phyloP scores from a whole-genome alignment of 2,113 vertebrate species.

The Clupea harengus region DNA sequence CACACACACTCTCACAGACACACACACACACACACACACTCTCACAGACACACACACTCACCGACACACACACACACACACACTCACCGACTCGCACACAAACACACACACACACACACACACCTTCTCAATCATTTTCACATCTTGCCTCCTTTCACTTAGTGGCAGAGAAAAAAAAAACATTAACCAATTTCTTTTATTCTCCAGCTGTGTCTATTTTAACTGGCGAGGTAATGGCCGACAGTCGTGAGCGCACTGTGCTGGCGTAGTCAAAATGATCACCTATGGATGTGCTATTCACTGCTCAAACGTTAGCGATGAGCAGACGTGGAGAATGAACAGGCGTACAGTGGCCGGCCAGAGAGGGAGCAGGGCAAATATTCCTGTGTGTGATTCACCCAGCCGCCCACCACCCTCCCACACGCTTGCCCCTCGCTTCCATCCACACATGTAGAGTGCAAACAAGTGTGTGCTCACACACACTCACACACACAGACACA shows the following conservation, averaged over 20 bases:
- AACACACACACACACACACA: neutral
- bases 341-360: conserved; percentile 31
- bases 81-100: too few species aligned
- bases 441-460: neutral
- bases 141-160: neutral
- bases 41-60: neutral
- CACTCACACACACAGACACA: neutral
- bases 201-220: neutral
- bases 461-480: neutral
- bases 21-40: neutral
- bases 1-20: neutral
- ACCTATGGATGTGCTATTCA: neutral
- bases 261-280: neutral
- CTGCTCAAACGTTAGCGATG: conserved; percentile 2
- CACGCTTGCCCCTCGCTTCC: conserved; percentile 48
- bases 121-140: neutral
- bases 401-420: conserved; percentile 52
- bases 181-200: neutral
- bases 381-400: conserved; percentile 51
- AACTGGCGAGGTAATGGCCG: neutral
- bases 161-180: neutral
- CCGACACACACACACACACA: neutral
- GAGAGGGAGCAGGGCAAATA: conserved; percentile 41
- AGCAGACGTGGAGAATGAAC: neutral
- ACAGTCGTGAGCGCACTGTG: neutral